phyloP scores from a whole-genome alignment of 2,888 invertebrate genomes.

The Scaptomyza tumidula region DNA sequence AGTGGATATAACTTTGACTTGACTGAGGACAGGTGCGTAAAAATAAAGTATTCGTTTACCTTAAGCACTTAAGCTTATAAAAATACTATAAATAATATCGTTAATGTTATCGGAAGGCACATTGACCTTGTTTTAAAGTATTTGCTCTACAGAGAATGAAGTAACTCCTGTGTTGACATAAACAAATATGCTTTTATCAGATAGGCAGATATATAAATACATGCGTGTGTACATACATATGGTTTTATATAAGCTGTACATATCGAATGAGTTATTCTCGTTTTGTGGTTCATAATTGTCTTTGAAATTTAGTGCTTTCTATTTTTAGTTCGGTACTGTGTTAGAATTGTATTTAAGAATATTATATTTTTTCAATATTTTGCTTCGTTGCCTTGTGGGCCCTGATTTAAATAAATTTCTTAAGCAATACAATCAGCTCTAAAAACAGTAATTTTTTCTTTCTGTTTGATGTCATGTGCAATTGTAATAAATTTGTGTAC shows the following conservation, averaged over 20 bases:
- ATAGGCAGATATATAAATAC: slow-evolving; percentile 1
- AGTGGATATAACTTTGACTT: slow-evolving; percentile 16
- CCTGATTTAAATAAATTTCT: slow-evolving; percentile 5
- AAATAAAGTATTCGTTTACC: background rate
- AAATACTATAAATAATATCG: slow-evolving; percentile 3
- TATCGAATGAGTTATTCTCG: slow-evolving; percentile 41
- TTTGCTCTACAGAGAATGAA: background rate
- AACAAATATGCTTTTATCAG: slow-evolving; percentile 26
- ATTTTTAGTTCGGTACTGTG: slow-evolving; percentile 25
- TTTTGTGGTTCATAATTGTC: slow-evolving; percentile 27
- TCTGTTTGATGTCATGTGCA: too few species aligned
- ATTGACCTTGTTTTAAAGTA: slow-evolving; percentile 44
- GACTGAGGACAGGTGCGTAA: slow-evolving; percentile 33
- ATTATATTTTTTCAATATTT: slow-evolving; percentile 30
- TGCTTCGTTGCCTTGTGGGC: slow-evolving; percentile 46
- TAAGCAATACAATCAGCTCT: too few species aligned
- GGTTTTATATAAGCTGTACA: background rate
- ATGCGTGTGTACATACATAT: slow-evolving; percentile 1
- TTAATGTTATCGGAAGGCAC: slow-evolving; percentile 20
- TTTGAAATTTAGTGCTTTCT: slow-evolving; percentile 32
- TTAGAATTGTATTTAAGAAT: slow-evolving; percentile 12
- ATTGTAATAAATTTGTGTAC: too few species aligned
- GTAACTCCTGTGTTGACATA: slow-evolving; percentile 18
- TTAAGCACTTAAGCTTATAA: slow-evolving; percentile 8
- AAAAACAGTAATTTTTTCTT: too few species aligned